Percentiles rank a stretch among this genome's conserved stretches.
phyloP scores from a whole-genome alignment of 2,113 vertebrate genomes.

The Aegotheles bennettii region DNA sequence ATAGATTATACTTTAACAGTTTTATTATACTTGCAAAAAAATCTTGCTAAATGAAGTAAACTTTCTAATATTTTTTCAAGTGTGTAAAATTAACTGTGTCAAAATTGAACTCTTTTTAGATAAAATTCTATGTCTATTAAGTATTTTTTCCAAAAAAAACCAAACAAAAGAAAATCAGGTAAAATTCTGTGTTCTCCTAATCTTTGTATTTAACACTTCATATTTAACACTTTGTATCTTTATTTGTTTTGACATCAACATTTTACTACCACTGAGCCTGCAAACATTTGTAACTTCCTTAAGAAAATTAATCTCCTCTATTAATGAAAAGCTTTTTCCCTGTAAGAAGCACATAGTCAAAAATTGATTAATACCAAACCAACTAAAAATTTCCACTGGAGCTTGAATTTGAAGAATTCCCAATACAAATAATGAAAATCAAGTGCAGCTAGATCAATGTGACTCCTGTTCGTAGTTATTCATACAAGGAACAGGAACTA shows the following conservation, averaged over 20 bases:
- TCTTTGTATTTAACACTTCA: not conserved
- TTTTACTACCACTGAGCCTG: not conserved
- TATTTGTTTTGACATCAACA: not conserved
- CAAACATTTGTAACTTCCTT: not conserved
- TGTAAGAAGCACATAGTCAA: not conserved
- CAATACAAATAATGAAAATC: constrained; percentile 19
- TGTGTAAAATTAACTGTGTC: not conserved
- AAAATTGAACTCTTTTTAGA: not conserved
- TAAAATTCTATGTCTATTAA: not conserved
- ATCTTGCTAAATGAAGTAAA: not conserved
- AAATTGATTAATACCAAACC: not conserved
- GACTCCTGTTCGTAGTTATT: constrained; percentile 39
- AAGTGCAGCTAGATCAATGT: constrained; percentile 3
- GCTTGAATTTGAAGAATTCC: constrained; percentile 23
- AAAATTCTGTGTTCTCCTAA: not conserved
- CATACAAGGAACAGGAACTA: constrained; percentile 61
- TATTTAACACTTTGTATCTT: not conserved
- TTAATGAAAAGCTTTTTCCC: not conserved
- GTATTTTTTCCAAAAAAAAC: not conserved
- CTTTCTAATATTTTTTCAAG: not conserved
- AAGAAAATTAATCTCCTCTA: not conserved
- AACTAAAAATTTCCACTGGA: not conserved
- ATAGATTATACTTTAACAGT: not conserved
- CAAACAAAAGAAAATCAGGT: not conserved
- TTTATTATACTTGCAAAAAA: not conserved